A percentile compares a stretch with the other conserved stretches of the same genome.
Conservation (phyloP, 2,888 invertebrate genomes). For the Lomographa bimaculata region DNA sequence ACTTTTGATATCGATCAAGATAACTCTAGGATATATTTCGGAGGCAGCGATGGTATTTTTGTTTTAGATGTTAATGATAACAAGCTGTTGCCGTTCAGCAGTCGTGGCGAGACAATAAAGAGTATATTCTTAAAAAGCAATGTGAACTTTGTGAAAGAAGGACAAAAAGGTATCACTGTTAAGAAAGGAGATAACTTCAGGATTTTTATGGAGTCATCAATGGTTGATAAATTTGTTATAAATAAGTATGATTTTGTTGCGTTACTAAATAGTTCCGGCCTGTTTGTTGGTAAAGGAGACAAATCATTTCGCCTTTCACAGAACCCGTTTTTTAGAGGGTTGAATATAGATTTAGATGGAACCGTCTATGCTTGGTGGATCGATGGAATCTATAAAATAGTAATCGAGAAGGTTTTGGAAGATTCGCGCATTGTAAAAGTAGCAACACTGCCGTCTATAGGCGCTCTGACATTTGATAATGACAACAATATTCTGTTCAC, state of each 20-base stretch:
- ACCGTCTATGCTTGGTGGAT: slow-evolving; percentile 70
- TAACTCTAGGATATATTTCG: slow-evolving; percentile 59
- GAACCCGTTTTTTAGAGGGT: slow-evolving; percentile 64
- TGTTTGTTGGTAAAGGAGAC: slow-evolving; percentile 55
- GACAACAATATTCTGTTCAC: slow-evolving; percentile 65
- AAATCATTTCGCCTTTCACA: slow-evolving; percentile 50
- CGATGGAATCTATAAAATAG: slow-evolving; percentile 65
- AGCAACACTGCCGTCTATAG: slow-evolving; percentile 51
- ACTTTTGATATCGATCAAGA: slow-evolving; percentile 69
- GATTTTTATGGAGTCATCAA: slow-evolving; percentile 46
- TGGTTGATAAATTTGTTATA: slow-evolving; percentile 61
- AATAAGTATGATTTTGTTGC: slow-evolving; percentile 59
- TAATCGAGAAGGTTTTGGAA: slow-evolving; percentile 46
- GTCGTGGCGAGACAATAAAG: slow-evolving; percentile 57
- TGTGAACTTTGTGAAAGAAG: slow-evolving; percentile 57
- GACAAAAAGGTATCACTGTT: slow-evolving; percentile 51
- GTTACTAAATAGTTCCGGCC: slow-evolving; percentile 53
- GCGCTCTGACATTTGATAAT: slow-evolving; percentile 65
- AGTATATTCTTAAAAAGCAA: slow-evolving; percentile 60
- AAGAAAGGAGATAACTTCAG: slow-evolving; percentile 61
- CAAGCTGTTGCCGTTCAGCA: slow-evolving; percentile 55
- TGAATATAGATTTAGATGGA: slow-evolving; percentile 61
- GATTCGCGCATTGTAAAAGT: slow-evolving; percentile 54
- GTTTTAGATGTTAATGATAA: slow-evolving; percentile 47
- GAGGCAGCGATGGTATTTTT: slow-evolving; percentile 66